Conservation (phyloP, 2,797 vertebrate species). For the Oryzias sinensis region DNA sequence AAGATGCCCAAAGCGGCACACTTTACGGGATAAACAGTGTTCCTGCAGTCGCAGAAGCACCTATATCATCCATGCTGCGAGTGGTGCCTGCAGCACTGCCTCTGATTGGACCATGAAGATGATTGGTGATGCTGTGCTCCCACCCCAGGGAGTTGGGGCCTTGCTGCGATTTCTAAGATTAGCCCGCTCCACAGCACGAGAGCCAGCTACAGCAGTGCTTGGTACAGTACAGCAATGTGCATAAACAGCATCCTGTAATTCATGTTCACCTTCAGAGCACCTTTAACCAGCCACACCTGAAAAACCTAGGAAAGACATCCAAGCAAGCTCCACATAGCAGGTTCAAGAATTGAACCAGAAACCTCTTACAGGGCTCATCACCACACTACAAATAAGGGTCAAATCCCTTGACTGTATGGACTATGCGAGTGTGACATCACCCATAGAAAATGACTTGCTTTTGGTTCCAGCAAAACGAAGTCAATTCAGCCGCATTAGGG, state of each 20-base stretch:
- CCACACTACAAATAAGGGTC: no score
- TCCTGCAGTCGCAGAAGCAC: constrained; percentile 21
- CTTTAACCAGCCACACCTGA: no score
- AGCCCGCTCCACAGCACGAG: constrained; percentile 49
- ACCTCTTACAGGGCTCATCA: no score
- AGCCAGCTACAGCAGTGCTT: constrained; percentile 22
- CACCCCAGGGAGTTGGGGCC: constrained; percentile 48
- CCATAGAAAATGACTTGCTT: no score
- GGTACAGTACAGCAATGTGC: constrained; percentile 23
- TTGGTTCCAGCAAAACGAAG: no score
- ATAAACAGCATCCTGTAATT: constrained; percentile 13
- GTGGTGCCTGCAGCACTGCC: constrained; percentile 34
- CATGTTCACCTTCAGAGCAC: neutral
- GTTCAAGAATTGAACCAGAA: no score
- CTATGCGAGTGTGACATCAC: no score
- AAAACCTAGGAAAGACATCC: no score
- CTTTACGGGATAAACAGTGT: constrained; percentile 37
- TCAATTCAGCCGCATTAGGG: no score
- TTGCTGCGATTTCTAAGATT: constrained; percentile 68
- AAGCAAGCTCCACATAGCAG: no score
- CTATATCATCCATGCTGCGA: constrained; percentile 15
- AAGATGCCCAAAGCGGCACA: constrained; percentile 1
- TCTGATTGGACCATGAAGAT: constrained; percentile 51
- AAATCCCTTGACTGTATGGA: no score
- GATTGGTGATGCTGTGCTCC: constrained; percentile 57